Evolutionary conservation across 2,113 vertebrate genomes (phyloP), one percentile per base, ranked within the genome.

Genomic region (Monarcha castaneiventris): DNA sequence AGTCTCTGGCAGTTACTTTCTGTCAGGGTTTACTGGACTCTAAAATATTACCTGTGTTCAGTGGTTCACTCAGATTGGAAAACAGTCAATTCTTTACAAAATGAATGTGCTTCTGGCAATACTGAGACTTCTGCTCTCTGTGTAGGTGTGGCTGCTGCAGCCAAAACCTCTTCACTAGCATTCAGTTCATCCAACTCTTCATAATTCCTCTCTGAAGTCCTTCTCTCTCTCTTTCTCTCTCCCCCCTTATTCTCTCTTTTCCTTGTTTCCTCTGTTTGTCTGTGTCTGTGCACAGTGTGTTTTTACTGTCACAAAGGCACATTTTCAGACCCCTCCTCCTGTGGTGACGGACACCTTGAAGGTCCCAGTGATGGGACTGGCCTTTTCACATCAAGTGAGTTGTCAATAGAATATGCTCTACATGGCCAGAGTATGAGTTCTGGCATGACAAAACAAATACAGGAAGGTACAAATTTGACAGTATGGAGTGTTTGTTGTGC

Each of bases 361-460:
- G 98, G 98, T 99, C 97, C 98, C 98, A 96, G 96, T 98, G 97
- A 97, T 98, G 98, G 98, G 98, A 96, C 97, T 98, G 98, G 97
- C 98, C 97, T 98, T 98, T 97, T 98, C 98, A 97, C 98, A 98
- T 94, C 98, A 99, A 98, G 98, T 99, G 98, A 99, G 98, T 99
- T 96, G 84, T 89, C 92, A 85, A 78, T 55, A 96, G 96, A 96
- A 87, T 54, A 90, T 51, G 96, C 51, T 92, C 52, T 85, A 66
- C 35, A 2, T 83, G 69, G 80, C 87, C 73, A 96, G 67, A 63
- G 44, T 54, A 49, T 1, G 5, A 85, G 62, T 84, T 86, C 51
- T 74, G 54, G 80, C 32, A 35, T 63, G 63, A 62, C 55, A 84
- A 48, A 85, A 90, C 54, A 68, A 79, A 81, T 17, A 62, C 29